Percentiles rank a stretch among this genome's conserved stretches.
phyloP scores from a whole-genome alignment of 2,113 vertebrate genomes.

The Willisornis vidua region DNA sequence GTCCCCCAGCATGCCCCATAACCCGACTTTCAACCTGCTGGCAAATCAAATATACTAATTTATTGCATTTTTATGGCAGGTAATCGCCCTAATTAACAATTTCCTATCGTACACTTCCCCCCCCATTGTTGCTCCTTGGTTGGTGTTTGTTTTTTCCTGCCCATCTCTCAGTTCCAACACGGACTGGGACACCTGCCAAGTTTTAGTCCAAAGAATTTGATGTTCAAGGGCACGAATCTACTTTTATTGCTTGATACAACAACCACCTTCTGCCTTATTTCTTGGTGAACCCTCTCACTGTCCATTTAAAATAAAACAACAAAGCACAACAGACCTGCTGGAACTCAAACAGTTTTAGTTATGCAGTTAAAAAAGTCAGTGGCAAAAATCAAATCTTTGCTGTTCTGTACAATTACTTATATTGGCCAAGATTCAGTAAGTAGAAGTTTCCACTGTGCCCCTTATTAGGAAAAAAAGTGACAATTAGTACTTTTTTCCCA shows the following conservation, averaged over 20 bases:
- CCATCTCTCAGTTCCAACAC: background rate
- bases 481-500: background rate
- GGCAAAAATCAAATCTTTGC: background rate
- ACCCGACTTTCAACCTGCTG: background rate
- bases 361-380: background rate
- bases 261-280: background rate
- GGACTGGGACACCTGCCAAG: background rate
- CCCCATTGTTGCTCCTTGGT: background rate
- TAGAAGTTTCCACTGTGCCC: background rate
- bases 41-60: background rate
- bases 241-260: background rate
- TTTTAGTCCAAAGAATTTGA: background rate
- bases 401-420: background rate
- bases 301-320: background rate
- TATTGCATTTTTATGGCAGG: constrained; percentile 22
- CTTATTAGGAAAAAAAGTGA: background rate
- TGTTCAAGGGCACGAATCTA: background rate
- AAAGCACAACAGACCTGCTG: background rate
- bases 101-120: background rate
- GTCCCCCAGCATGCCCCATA: background rate
- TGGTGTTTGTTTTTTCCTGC: background rate
- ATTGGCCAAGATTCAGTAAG: background rate
- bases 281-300: background rate
- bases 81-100: constrained; percentile 49
- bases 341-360: background rate